These are phyloP conservation scores for Porites australiensis DNA, from an alignment of 64 coral and sea anemone genomes.

Conservation along the genomic window DNA sequence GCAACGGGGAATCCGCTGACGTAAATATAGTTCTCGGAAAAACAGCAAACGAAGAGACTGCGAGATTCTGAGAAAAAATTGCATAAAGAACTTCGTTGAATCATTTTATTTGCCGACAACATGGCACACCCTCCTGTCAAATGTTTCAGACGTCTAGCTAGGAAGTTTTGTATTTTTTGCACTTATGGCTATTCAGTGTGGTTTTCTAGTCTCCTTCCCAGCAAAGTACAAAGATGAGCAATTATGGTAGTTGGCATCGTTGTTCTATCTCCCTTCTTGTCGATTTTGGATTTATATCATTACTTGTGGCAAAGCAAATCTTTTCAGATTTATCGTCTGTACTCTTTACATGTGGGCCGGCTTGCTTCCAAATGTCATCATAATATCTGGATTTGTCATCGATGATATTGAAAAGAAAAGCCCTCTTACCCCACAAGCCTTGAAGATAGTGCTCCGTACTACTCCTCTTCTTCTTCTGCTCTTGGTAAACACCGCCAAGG, in stretches of 20 bases:
- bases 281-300: neutral
- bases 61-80: too few relatives aligned
- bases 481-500: neutral
- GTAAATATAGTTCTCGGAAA: too few relatives aligned
- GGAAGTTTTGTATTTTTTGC: neutral
- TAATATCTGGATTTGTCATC: neutral
- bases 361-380: neutral
- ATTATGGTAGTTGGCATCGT: neutral
- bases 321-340: neutral
- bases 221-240: neutral
- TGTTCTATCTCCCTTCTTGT: neutral
- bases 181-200: neutral
- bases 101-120: too few relatives aligned
- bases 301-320: neutral
- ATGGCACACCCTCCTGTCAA: neutral
- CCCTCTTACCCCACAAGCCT: slow-evolving; percentile 3
- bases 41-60: too few relatives aligned
- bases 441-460: slow-evolving; percentile 5
- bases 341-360: neutral
- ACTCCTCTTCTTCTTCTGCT: slow-evolving; percentile 21
- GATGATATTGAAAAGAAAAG: neutral
- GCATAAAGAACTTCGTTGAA: too few relatives aligned
- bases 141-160: neutral
- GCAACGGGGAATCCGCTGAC: too few relatives aligned
- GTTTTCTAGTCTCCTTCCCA: neutral